Base-by-base conservation (phyloP, 2,888 invertebrate genomes). In the Lepidonotus clava region DNA sequence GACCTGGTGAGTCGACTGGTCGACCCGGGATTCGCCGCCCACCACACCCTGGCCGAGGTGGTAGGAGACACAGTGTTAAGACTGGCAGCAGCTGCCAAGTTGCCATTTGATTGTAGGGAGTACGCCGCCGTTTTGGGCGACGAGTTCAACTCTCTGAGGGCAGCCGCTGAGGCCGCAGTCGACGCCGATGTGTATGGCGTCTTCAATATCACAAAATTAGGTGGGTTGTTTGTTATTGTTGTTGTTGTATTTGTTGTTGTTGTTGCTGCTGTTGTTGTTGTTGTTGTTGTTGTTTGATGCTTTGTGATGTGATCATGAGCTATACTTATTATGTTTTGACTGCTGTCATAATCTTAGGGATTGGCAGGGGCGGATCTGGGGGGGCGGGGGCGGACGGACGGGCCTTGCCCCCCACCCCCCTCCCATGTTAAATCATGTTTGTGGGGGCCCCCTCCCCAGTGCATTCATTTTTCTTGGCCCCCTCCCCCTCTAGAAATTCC, bases 11-110 rank as follows among this genome's bases (percentile, higher is more conserved):
- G 90, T 38, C 90, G 88, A 28, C 91, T 92, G 87, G 91, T 94
- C 36, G 94, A 94, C 89, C 93, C 93, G 0, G 90, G 90, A 41
- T 93, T 92, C 89, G 89, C 87, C 38, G 90, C 92, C 18, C 93
- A 93, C 86, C 90, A 90, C 21, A 89, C 90, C 0, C 88, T 92
- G 88, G 88, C 91, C 8, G 90, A 91, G 87, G 89, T 93, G 5
- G 77, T 92, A 11, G 90, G 91, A 8, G 93, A 93, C 85, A 88
- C 92, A 24, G 87, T 92, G 6, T 89, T 93, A 14, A 89, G 91
- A 28, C 89, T 93, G 6, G 88, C 92, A 6, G 92, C 92, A 86
- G 90, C 90, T 0, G 91, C 92, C 5, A 89, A 91, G 6, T 87
- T 93, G 76, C 93, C 93, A 4, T 90, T 92, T 83, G 91, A 92